Conservation (phyloP, 2,797 vertebrate species). For the Triplophysa yarkandensis region DNA sequence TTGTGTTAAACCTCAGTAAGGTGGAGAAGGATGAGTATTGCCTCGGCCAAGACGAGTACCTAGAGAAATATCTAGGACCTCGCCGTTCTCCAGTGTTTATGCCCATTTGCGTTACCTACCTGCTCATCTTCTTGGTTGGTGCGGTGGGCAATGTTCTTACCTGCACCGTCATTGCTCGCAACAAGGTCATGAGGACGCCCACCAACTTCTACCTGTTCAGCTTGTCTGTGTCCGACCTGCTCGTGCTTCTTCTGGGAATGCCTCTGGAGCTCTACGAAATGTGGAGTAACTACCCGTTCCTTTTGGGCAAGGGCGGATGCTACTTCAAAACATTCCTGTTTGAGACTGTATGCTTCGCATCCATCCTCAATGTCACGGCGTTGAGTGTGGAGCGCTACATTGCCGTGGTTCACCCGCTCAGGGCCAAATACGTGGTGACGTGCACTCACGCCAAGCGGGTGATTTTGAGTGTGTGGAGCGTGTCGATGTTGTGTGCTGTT, state of each 20-base stretch:
- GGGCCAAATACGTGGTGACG: constrained; percentile 87
- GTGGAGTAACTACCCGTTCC: constrained; percentile 93
- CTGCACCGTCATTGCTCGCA: constrained; percentile 84
- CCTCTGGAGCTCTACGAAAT: constrained; percentile 93
- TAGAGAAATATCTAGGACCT: constrained; percentile 82
- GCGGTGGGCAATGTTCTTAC: constrained; percentile 86
- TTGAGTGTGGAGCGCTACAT: constrained; percentile 93
- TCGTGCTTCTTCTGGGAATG: constrained; percentile 91
- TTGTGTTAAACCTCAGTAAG: constrained; percentile 51
- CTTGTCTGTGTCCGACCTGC: constrained; percentile 88
- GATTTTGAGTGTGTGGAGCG: constrained; percentile 82
- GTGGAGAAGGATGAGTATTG: constrained; percentile 71
- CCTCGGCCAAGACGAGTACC: constrained; percentile 79
- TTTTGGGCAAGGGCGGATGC: constrained; percentile 83
- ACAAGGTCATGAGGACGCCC: constrained; percentile 90
- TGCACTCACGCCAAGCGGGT: constrained; percentile 84
- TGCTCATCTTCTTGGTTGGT: constrained; percentile 87
- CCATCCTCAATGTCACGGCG: constrained; percentile 90
- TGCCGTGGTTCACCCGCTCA: constrained; percentile 89
- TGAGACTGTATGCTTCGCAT: constrained; percentile 91
- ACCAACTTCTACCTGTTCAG: constrained; percentile 97
- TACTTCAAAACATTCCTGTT: constrained; percentile 91
- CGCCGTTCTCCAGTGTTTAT: constrained; percentile 79
- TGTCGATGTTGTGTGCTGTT: constrained; percentile 85
- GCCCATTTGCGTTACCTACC: constrained; percentile 83